Percentiles rank a stretch among this genome's conserved stretches.
Evolutionary conservation across 2,888 invertebrate genomes (phyloP).

Genomic region (Macrosoma leucophasiata): DNA sequence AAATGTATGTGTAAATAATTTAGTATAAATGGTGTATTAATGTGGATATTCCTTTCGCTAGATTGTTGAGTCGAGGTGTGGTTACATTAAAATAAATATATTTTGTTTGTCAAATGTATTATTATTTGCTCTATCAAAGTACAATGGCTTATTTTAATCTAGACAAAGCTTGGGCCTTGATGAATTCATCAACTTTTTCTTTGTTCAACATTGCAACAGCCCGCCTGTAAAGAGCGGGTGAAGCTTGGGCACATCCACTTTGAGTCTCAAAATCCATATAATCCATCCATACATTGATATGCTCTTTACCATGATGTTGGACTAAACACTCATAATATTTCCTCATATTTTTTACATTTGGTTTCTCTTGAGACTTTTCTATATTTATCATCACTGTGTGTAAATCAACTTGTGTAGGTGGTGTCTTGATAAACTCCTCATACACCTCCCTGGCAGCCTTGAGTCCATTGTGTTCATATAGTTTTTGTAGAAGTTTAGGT

Average conservation of each 20-base stretch:
- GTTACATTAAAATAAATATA: constrained; percentile 65
- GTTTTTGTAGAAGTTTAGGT: constrained; percentile 78
- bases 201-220: constrained; percentile 77
- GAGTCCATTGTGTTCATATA: constrained; percentile 63
- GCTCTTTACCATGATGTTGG: constrained; percentile 79
- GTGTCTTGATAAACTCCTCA: constrained; percentile 71
- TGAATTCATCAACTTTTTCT: constrained; percentile 69
- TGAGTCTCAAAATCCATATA: constrained; percentile 82
- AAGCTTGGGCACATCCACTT: constrained; percentile 73
- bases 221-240: constrained; percentile 75
- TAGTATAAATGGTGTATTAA: constrained; percentile 65
- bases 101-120: constrained; percentile 47
- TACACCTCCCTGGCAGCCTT: constrained; percentile 78
- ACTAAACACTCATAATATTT: constrained; percentile 78
- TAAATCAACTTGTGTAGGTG: constrained; percentile 77
- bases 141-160: constrained; percentile 44
- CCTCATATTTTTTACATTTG: constrained; percentile 68
- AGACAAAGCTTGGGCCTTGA: constrained; percentile 68
- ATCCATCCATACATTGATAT: constrained; percentile 83
- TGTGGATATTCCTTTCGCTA: constrained; percentile 64
- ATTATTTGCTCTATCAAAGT: constrained; percentile 28
- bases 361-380: constrained; percentile 60
- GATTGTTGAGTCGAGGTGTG: constrained; percentile 61
- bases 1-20: constrained; percentile 68
- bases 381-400: constrained; percentile 78